Conservation (phyloP, 2,888 invertebrate species). For the Perithous albicinctus region DNA sequence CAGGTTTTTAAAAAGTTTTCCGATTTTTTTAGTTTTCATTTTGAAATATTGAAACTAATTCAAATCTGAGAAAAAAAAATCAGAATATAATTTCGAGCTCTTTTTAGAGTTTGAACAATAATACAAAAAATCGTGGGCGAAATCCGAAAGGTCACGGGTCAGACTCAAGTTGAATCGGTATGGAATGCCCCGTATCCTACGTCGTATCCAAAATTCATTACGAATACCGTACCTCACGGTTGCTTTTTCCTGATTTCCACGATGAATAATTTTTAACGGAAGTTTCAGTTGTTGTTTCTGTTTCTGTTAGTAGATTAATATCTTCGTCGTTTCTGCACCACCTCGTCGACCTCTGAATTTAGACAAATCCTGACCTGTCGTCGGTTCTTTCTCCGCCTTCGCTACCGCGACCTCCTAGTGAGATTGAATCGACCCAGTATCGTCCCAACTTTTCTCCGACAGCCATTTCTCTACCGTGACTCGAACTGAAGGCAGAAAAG, state of each 20-base stretch:
- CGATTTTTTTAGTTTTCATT: too few species aligned
- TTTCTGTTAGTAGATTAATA: conserved; percentile 14
- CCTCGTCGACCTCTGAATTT: conserved; percentile 32
- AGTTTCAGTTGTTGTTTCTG: conserved; percentile 26
- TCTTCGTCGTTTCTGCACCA: conserved; percentile 28
- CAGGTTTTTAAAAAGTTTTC: too few species aligned
- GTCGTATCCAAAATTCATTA: too few species aligned
- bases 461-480: conserved; percentile 44
- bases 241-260: conserved; percentile 5
- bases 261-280: conserved; percentile 53
- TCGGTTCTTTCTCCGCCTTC: conserved; percentile 42
- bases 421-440: conserved; percentile 57
- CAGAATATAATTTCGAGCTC: too few species aligned
- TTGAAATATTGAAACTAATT: too few species aligned
- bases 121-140: too few species aligned
- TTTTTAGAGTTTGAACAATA: too few species aligned
- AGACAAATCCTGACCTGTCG: conserved; percentile 51
- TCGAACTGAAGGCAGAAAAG: conserved; percentile 56
- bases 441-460: conserved; percentile 34
- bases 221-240: not conserved
- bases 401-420: conserved; percentile 26
- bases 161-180: too few species aligned
- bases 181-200: too few species aligned
- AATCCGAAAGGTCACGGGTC: too few species aligned
- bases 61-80: too few species aligned